Conservation (phyloP, 2,113 vertebrate species). For the Porphyrio hochstetteri region DNA sequence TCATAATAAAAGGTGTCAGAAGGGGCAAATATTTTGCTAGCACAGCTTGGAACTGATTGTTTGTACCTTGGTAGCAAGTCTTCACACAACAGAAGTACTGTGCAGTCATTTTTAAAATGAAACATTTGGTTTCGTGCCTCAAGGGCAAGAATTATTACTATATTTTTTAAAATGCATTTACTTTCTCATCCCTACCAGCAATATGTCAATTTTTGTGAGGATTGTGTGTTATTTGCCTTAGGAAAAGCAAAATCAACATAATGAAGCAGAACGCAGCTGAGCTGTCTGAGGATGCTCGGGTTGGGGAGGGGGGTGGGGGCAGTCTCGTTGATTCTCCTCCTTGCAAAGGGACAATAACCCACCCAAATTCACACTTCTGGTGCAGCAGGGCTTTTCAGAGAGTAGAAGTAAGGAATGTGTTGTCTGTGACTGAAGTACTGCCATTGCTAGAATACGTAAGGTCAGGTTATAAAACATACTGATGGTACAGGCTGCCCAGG, state of each 20-base stretch:
- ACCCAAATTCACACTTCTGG: neutral
- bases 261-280: constrained; percentile 43
- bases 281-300: neutral
- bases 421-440: neutral
- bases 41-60: constrained; percentile 54
- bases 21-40: constrained; percentile 64
- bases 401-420: neutral
- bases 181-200: constrained; percentile 35
- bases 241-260: constrained; percentile 46
- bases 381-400: neutral
- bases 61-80: neutral
- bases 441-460: neutral
- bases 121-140: constrained; percentile 43
- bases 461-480: neutral
- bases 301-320: too few relatives aligned
- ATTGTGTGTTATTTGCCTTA: neutral
- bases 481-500: too few relatives aligned
- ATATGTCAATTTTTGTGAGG: neutral
- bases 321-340: neutral
- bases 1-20: constrained; percentile 57
- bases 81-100: constrained; percentile 8
- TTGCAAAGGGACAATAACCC: neutral
- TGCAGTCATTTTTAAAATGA: constrained; percentile 40
- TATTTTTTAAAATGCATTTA: constrained; percentile 49
- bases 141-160: constrained; percentile 19